These are phyloP conservation scores for Atrina japonica DNA, from an alignment of 2,888 invertebrate genomes.

Conservation along the genomic window DNA sequence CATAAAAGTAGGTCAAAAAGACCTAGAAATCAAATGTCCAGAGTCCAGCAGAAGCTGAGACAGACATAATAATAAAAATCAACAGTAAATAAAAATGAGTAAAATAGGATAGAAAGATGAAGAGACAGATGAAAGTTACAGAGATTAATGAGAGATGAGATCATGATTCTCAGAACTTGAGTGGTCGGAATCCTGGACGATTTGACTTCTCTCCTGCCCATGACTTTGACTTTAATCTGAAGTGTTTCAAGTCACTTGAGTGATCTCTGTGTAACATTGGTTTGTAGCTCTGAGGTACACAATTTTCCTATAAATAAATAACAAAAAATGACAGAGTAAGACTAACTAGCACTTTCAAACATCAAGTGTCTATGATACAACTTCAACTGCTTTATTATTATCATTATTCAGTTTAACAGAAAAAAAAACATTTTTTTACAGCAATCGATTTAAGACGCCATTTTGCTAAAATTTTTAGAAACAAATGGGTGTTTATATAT, in stretches of 20 bases:
- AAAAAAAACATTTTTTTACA: too few species aligned
- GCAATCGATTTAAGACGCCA: too few species aligned
- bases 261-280: conserved; percentile 93
- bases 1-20: too few species aligned
- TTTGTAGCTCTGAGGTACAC: conserved; percentile 88
- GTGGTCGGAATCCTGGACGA: conserved; percentile 66
- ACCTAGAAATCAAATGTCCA: too few species aligned
- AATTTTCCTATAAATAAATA: conserved; percentile 83
- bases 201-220: conserved; percentile 73
- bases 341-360: conserved; percentile 1
- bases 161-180: conserved; percentile 61
- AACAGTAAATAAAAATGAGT: conserved; percentile 18
- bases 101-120: conserved; percentile 7
- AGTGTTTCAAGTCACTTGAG: conserved; percentile 87
- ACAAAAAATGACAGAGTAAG: too few species aligned
- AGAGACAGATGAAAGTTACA: conserved; percentile 18
- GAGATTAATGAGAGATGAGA: conserved; percentile 8
- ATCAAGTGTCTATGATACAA: too few species aligned
- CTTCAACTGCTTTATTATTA: too few species aligned
- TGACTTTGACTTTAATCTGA: conserved; percentile 89
- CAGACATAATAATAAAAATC: conserved; percentile 8
- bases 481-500: too few species aligned
- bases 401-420: too few species aligned
- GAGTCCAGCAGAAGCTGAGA: too few species aligned
- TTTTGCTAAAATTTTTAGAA: too few species aligned